These are phyloP conservation scores for Tympanuchus pallidicinctus DNA, from an alignment of 2,113 vertebrate species.

Conservation along the genomic window DNA sequence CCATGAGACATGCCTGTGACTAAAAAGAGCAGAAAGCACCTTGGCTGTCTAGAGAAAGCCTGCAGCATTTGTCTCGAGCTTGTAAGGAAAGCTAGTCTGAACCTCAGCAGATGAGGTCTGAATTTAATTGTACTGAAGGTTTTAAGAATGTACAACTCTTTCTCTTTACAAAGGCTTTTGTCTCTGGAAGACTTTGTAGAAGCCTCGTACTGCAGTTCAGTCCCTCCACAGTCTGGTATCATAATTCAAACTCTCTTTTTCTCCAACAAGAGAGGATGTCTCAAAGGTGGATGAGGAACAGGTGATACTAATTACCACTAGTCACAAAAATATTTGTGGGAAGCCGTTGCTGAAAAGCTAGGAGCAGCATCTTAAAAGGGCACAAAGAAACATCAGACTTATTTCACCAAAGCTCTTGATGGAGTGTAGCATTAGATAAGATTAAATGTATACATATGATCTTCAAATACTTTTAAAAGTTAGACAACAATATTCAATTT, in stretches of 20 bases:
- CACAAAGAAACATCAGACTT: background rate
- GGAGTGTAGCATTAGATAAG: background rate
- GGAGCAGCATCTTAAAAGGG: background rate
- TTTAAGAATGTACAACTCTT: background rate
- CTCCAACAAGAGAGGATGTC: background rate
- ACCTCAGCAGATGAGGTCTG: background rate
- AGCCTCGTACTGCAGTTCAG: background rate
- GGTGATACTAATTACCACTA: background rate
- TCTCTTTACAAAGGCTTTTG: background rate
- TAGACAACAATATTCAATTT: background rate
- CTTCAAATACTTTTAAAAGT: background rate
- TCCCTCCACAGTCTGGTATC: background rate
- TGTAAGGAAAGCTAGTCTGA: background rate
- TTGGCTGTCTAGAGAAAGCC: background rate
- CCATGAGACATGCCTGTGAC: background rate
- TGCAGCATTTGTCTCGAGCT: background rate
- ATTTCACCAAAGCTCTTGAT: background rate
- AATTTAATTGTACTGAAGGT: background rate
- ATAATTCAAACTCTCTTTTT: background rate
- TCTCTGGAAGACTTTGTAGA: background rate
- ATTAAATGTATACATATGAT: background rate
- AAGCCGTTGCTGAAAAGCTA: background rate
- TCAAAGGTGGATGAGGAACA: background rate
- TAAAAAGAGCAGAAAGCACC: background rate
- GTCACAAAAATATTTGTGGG: background rate